A percentile compares a stretch with the other conserved stretches of the same genome.
phyloP scores from a whole-genome alignment of 2,888 invertebrate genomes.

The Lasioglossum zephyrum region DNA sequence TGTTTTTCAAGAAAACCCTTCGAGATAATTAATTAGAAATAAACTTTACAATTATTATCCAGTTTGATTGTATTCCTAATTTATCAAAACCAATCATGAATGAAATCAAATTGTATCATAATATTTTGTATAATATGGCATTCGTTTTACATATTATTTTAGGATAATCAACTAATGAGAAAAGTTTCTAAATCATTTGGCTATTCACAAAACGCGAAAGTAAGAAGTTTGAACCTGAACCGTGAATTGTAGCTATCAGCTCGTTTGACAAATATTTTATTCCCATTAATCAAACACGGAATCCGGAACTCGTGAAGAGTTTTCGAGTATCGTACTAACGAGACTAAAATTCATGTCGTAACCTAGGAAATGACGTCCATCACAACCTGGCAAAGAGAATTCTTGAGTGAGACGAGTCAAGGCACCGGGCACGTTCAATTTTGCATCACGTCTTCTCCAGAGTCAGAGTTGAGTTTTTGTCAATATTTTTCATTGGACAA shows the following conservation, averaged over 20 bases:
- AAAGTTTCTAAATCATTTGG: background rate
- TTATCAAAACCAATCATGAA: background rate
- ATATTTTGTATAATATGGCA: background rate
- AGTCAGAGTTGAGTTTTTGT: conserved; percentile 25
- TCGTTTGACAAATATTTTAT: conserved; percentile 2
- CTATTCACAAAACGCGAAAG: background rate
- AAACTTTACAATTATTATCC: background rate
- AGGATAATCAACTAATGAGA: background rate
- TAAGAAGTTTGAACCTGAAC: background rate
- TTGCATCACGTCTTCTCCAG: conserved; percentile 37
- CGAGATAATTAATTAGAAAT: background rate
- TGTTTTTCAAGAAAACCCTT: background rate
- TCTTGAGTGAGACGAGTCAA: conserved; percentile 13
- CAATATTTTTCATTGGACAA: conserved; percentile 16
- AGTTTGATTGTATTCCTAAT: background rate
- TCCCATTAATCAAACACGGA: conserved; percentile 10
- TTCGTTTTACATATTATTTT: no score
- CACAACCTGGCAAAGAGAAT: conserved; percentile 36
- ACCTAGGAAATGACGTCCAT: conserved; percentile 5
- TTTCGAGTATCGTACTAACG: background rate
- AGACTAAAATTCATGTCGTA: conserved; percentile 14
- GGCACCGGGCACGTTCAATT: conserved; percentile 26
- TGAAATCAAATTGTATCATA: background rate
- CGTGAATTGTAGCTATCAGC: background rate
- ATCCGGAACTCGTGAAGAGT: background rate